A percentile compares a stretch with the other conserved stretches of the same genome.
phyloP scores from a whole-genome alignment of 2,888 invertebrate genomes.

The Tridacna gigas region DNA sequence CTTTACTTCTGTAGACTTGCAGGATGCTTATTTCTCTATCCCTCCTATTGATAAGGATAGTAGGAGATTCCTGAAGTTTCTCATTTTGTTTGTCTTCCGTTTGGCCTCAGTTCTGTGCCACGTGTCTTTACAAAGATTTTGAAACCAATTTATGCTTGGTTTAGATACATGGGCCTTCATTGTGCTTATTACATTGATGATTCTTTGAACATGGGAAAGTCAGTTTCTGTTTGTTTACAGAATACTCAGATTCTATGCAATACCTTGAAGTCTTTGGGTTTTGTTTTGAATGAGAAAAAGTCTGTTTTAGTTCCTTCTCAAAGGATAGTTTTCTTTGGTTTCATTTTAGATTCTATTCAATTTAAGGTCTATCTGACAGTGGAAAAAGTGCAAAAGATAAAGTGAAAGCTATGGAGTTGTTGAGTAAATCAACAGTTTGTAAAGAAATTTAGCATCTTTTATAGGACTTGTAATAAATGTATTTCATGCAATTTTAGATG shows the following conservation, averaged over 20 bases:
- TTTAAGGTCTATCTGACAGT: conserved; percentile 1
- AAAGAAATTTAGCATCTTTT: conserved; percentile 24
- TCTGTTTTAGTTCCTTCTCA: neutral
- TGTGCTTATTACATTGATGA: conserved; percentile 50
- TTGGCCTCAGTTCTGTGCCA: conserved; percentile 1
- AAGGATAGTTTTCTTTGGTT: neutral
- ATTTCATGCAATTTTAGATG: conserved; percentile 45
- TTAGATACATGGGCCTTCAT: conserved; percentile 25
- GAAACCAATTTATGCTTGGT: conserved; percentile 34
- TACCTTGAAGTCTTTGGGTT: neutral
- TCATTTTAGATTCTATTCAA: neutral
- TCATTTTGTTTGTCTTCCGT: neutral
- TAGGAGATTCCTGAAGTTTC: conserved; percentile 9
- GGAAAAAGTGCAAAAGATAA: neutral
- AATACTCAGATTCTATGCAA: neutral
- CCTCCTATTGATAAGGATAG: neutral
- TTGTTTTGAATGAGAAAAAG: neutral
- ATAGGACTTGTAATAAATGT: conserved; percentile 48
- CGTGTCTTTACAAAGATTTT: conserved; percentile 28
- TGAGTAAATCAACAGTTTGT: neutral
- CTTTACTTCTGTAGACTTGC: neutral
- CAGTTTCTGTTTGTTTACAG: neutral
- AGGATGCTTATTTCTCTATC: neutral
- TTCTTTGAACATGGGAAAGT: conserved; percentile 31
- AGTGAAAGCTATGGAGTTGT: neutral